Conservation (phyloP, 2,888 invertebrate species). For the Agrochola litura region DNA sequence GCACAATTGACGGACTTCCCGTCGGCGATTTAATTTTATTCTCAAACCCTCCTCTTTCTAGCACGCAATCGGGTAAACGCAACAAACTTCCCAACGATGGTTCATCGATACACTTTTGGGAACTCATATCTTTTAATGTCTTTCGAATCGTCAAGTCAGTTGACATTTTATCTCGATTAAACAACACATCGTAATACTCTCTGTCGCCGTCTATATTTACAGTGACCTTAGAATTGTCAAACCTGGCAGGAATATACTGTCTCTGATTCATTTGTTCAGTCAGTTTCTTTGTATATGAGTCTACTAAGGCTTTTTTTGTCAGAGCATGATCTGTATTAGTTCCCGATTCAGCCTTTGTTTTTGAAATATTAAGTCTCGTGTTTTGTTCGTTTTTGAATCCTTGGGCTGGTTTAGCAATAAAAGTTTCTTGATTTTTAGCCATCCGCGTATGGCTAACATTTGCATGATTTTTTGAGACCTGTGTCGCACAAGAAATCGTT, state of each 20-base stretch:
- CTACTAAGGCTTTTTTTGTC: conserved; percentile 78
- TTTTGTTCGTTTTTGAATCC: conserved; percentile 48
- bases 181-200: conserved; percentile 78
- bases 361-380: conserved; percentile 27
- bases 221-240: conserved; percentile 75
- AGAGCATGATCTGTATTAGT: conserved; percentile 71
- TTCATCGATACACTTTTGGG: conserved; percentile 49
- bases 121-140: conserved; percentile 68
- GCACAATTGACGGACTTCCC: conserved; percentile 10
- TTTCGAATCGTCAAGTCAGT: conserved; percentile 77
- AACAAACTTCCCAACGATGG: conserved; percentile 67
- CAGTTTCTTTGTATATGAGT: conserved; percentile 75
- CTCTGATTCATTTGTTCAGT: conserved; percentile 64
- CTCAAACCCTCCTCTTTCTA: not conserved
- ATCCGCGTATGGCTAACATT: conserved; percentile 8
- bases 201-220: conserved; percentile 80
- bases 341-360: conserved; percentile 56
- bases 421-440: conserved; percentile 33
- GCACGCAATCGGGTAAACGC: conserved; percentile 51
- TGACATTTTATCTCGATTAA: conserved; percentile 71
- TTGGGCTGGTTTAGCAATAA: conserved; percentile 1
- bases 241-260: conserved; percentile 59
- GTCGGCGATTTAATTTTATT: conserved; percentile 31
- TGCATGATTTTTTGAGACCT: conserved; percentile 21
- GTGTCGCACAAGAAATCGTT: conserved; percentile 31